These are phyloP conservation scores for Microtus richardsoni DNA, from an alignment of 2,113 vertebrate species.

Conservation along the genomic window DNA sequence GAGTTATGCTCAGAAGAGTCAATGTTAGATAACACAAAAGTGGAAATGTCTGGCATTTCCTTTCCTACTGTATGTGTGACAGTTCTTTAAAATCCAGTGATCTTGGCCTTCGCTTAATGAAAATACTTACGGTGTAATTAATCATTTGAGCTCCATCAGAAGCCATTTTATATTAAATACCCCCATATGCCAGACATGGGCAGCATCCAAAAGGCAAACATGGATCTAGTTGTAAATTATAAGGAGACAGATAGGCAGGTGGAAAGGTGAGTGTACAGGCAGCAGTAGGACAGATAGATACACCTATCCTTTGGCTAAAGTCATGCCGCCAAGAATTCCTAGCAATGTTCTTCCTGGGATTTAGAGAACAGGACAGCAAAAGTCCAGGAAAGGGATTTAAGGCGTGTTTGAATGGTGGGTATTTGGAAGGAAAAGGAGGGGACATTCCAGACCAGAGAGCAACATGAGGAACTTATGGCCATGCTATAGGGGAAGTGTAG, in stretches of 20 bases:
- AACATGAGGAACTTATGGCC: background rate
- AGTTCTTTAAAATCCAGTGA: background rate
- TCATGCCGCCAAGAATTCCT: conserved; percentile 10
- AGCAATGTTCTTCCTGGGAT: conserved; percentile 20
- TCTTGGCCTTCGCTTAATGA: conserved; percentile 2
- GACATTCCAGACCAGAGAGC: conserved; percentile 2
- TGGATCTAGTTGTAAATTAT: background rate
- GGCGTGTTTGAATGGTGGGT: conserved; percentile 29
- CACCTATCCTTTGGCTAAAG: background rate
- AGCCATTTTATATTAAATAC: background rate
- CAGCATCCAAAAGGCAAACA: background rate
- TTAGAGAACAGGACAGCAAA: background rate
- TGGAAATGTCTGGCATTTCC: background rate
- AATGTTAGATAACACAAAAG: conserved; percentile 44
- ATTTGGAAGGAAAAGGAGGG: background rate
- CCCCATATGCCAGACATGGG: background rate
- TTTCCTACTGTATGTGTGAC: background rate
- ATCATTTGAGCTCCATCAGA: conserved; percentile 24
- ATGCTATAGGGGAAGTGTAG: background rate
- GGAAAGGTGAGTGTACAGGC: background rate
- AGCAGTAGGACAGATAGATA: background rate
- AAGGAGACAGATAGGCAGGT: background rate
- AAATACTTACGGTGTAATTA: conserved; percentile 31
- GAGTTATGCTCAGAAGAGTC: conserved; percentile 25
- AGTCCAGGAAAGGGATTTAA: conserved; percentile 9